Evolutionary conservation across 2,888 invertebrate species (phyloP), one percentile per base, ranked within the genome.

Genomic region (Meandrusa payeni): DNA sequence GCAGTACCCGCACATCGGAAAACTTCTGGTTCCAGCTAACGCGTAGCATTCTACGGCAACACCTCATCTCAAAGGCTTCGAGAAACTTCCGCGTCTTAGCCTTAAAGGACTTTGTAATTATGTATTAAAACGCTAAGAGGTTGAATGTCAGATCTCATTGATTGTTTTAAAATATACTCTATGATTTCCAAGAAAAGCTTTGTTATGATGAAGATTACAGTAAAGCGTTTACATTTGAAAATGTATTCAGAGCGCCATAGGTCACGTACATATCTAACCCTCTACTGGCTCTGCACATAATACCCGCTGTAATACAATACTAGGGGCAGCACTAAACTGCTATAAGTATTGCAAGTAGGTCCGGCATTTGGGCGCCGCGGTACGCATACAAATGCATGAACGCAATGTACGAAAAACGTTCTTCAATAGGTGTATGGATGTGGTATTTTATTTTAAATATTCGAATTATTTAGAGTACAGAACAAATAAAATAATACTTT

Each of bases 341-440:
- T 74, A 75, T 82, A 80, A 81, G 82, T 79, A 83, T 81, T 77
- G 80, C 77, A 74, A 76, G 77, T 72, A 69, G 73, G 77, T 69
- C 77, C 72, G 71, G 75, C 76, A 69, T 79, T 77, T 76, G 63
- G 65, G 52, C 41, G 54, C 47, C 59, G 59, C 56, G 71, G 51
- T 49, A 57, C 64, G 81, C 77, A 83, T 83, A 81, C 79, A 68
- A 73, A 83, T 80, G 61, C 55, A 56, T 40, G 43, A 42, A 28
- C 46, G 23, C 15, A 37, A 40, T 13, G 24, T 6, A 37, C 24
- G 24, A 43, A 43, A 10, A 32, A 26, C 5, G 5, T 19, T 24
- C 17, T 5, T 5, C 23, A 54, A 57, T 63, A 71, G 59, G 47
- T 40, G 61, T 17, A 24, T 48, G 44, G 59, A 64, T 52, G 41